A percentile compares a stretch with the other conserved stretches of the same genome.
phyloP scores from a whole-genome alignment of 2,888 invertebrate species.

The Mechanitis mazaeus region DNA sequence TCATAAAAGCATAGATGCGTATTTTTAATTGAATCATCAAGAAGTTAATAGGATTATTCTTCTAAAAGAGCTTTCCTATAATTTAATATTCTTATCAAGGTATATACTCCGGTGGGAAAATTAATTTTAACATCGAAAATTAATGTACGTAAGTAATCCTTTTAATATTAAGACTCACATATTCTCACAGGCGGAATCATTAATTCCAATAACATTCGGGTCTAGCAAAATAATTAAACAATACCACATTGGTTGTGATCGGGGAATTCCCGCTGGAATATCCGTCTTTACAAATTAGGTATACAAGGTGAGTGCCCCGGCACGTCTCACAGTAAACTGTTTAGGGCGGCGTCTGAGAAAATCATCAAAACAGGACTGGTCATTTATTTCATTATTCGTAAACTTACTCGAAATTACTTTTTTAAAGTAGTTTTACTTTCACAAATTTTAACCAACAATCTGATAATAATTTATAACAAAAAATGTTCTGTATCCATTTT shows the following conservation, averaged over 20 bases:
- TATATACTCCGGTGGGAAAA: slow-evolving; percentile 20
- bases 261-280: slow-evolving; percentile 47
- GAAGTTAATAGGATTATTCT: slow-evolving; percentile 21
- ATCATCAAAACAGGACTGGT: slow-evolving; percentile 22
- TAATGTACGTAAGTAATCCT: slow-evolving; percentile 26
- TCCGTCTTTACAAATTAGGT: slow-evolving; percentile 49
- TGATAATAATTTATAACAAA: background rate
- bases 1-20: slow-evolving; percentile 16
- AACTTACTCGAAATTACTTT: background rate
- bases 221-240: slow-evolving; percentile 71
- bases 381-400: slow-evolving; percentile 13
- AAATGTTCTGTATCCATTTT: slow-evolving; percentile 11
- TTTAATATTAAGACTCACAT: slow-evolving; percentile 13
- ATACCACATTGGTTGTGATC: slow-evolving; percentile 54
- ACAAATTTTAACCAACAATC: background rate
- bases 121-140: slow-evolving; percentile 27
- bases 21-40: slow-evolving; percentile 22
- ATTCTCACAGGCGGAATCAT: slow-evolving; percentile 33
- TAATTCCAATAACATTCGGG: slow-evolving; percentile 64
- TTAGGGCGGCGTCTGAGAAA: slow-evolving; percentile 30
- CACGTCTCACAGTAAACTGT: slow-evolving; percentile 34
- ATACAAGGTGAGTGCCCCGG: slow-evolving; percentile 34
- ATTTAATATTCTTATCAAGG: slow-evolving; percentile 24
- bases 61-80: slow-evolving; percentile 17
- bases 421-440: background rate